Conservation (phyloP, 64 coral and sea anemone genomes). For the Montipora foliosa region DNA sequence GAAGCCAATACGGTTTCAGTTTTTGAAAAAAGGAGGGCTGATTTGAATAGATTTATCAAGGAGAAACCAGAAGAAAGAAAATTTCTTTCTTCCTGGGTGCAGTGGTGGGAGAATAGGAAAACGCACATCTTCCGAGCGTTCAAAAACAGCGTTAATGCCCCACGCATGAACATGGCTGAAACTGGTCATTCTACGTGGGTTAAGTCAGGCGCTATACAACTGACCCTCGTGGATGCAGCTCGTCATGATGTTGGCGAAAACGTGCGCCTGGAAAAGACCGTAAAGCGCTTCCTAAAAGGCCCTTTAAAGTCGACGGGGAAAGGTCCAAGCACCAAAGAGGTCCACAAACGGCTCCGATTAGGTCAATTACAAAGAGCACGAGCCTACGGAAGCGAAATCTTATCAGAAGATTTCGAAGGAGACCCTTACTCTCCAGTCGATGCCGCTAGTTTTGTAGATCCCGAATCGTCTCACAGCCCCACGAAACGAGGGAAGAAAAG, state of each 20-base stretch:
- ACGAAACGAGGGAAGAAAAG: neutral
- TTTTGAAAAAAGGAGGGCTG: no score
- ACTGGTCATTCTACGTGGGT: no score
- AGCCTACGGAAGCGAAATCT: constrained; percentile 25
- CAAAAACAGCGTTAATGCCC: no score
- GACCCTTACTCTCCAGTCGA: constrained; percentile 7
- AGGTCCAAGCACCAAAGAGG: no score
- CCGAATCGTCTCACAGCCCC: neutral
- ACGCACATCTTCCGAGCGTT: no score
- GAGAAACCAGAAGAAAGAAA: no score
- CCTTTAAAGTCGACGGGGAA: no score
- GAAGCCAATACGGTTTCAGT: no score
- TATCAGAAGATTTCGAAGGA: constrained; percentile 13
- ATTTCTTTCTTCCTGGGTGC: no score
- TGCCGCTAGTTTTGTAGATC: neutral
- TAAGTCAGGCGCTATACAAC: neutral
- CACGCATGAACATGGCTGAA: no score
- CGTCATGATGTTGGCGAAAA: constrained; percentile 9
- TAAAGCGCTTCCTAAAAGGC: neutral
- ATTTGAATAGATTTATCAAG: no score
- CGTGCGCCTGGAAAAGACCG: neutral
- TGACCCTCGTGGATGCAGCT: constrained; percentile 32
- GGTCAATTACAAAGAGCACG: neutral
- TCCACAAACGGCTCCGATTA: neutral
- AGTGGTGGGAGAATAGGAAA: no score